Conservation (phyloP, 1,140 invertebrate species). For the Drosophila novamexicana region DNA sequence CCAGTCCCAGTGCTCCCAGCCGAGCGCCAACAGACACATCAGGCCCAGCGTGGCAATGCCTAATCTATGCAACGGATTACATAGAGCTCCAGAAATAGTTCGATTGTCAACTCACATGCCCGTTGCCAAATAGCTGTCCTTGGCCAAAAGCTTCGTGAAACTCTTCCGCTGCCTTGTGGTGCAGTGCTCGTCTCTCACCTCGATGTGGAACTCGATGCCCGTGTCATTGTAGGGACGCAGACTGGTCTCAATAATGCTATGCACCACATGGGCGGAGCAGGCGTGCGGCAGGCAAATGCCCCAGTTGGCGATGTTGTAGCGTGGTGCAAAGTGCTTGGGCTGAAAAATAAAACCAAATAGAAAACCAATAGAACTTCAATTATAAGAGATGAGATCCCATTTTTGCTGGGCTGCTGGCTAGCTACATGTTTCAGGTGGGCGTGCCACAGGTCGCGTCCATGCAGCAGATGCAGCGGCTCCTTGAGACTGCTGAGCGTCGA, state of each 20-base stretch:
- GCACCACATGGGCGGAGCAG: constrained; percentile 87
- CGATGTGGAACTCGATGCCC: constrained; percentile 86
- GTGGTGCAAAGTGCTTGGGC: constrained; percentile 89
- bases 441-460: constrained; percentile 87
- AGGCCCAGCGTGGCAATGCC: constrained; percentile 10
- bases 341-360: constrained; percentile 57
- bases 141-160: constrained; percentile 80
- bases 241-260: constrained; percentile 86
- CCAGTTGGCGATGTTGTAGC: constrained; percentile 89
- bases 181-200: constrained; percentile 87
- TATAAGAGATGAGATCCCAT: too few relatives aligned
- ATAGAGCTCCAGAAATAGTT: background rate
- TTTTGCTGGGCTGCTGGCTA: constrained; percentile 21
- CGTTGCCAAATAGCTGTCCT: constrained; percentile 84
- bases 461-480: constrained; percentile 86
- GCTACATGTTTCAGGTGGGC: constrained; percentile 88
- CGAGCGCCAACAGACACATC: constrained; percentile 26
- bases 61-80: constrained; percentile 20
- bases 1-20: constrained; percentile 51
- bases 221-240: constrained; percentile 86
- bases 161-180: constrained; percentile 85
- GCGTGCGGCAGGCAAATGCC: constrained; percentile 88
- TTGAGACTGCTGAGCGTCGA: constrained; percentile 86
- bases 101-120: constrained; percentile 72
- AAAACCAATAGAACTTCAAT: background rate